Evolutionary conservation across 1,140 invertebrate species (phyloP), one percentile per base, ranked within the genome.

Genomic region (Lasaia peninsularis): DNA sequence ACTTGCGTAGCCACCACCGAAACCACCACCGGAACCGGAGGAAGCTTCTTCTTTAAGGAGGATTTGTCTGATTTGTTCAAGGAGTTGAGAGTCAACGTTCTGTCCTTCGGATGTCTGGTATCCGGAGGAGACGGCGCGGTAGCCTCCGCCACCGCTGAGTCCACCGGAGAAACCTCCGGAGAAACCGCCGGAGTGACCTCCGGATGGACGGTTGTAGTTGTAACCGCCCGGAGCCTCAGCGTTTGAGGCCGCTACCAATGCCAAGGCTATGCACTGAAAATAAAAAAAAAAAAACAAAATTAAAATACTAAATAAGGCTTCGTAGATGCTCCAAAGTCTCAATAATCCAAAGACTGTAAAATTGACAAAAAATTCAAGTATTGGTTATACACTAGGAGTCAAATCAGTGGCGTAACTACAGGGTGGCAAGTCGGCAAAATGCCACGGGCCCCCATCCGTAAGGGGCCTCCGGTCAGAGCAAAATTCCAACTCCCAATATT

Each of bases 41-140:
- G 88, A 84, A 2, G 92, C 86, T 60, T 95, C 94, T 84, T 95
- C 93, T 78, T 92, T 93, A 57, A 95, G 90, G 21, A 95, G 90
- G 77, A 95, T 94, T 73, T 94, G 92, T 63, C 93, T 91, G 74
- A 95, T 92, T 76, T 94, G 93, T 72, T 95, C 94, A n/a, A 95
- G 91, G 32, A 95, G 91, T 8, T 91, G 90, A n/a, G 90, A 83
- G 75, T 95, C 94, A 57, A 95, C 93, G 68, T 92, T 91, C 53
- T 93, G 92, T 12, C 94, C 94, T 70, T 95, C 94, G 73, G 89
- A 93, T 63, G 93, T 93, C 64, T 93, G 92, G 75, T 91, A 92
- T 51, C 94, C 94, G 34, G 91, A 89, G 33, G 93, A 92, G 1
- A 94, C 94, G 60, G 92, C 90, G 20, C 90, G 91, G 88, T 94